Base-by-base conservation (phyloP, 1,140 invertebrate species). In the Drosophila mayri region DNA sequence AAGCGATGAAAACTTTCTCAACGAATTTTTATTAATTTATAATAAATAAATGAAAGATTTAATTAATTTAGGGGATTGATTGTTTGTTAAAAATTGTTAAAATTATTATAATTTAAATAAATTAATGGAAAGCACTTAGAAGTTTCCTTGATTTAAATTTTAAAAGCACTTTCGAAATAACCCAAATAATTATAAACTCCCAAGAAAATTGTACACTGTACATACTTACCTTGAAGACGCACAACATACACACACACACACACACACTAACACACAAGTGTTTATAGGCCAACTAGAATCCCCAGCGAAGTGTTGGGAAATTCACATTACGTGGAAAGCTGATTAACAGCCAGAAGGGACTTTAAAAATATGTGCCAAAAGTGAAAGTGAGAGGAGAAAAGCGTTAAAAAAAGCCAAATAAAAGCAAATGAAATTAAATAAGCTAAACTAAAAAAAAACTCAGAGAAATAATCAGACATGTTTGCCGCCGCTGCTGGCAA, bases 401-500 rank as follows among this genome's bases (percentile, higher is more conserved):
- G 32, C 50, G 6, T 37, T 6, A 3, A 16, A 22, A 18, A 70
- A 77, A 65, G 40, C 52, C 25, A 18, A 20, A 11, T 47, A 22
- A 10, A 41, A 50, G 11, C 10, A 68, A 35, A 63, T 12, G 6
- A 38, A 49, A 44, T 25, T 11, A 50, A 50, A 50, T 30, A 50
- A 49, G 25, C 46, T 9, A 18, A 43, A 32, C 49, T 35, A 43
- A 16, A 37, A 43, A 16, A 37, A 55, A 28, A 25, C 47, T n/a
- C 6, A 0, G 7, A 30, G 28, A 30, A 30, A 30, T 30, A 30
- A 30, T 30, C 28, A 30, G 28, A 7, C 28, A 30, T 30, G 28
- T 30, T 30, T 30, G 28, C 28, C 60, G 71, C 20, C 68, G 77
- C 74, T 68, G 77, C 67, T 59, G 66, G 58, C 76, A 80, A 88